phyloP scores from a whole-genome alignment of 2,113 vertebrate genomes.

The Solea solea region DNA sequence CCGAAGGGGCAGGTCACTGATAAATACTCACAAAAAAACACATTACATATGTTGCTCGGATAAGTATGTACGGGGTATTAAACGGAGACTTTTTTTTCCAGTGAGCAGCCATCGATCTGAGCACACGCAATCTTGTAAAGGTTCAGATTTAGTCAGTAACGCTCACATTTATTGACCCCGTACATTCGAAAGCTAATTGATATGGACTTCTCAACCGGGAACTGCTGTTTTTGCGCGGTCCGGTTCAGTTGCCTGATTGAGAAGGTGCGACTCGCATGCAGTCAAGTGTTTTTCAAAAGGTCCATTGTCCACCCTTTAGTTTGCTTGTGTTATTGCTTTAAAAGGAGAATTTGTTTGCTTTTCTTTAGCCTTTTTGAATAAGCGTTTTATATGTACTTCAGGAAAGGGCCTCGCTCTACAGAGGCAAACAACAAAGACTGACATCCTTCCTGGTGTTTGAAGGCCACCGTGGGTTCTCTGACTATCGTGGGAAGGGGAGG shows the following conservation, averaged over 20 bases:
- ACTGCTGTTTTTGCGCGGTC: conserved; percentile 15
- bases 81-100: conserved; percentile 41
- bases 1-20: conserved; percentile 5
- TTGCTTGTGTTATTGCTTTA: too few species aligned
- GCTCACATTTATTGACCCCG: conserved; percentile 36
- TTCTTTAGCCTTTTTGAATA: too few species aligned
- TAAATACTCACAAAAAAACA: conserved; percentile 6
- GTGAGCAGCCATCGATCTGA: conserved; percentile 43
- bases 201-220: conserved; percentile 23
- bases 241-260: conserved; percentile 2
- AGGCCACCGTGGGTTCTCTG: too few species aligned
- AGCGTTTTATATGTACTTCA: too few species aligned
- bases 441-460: too few species aligned
- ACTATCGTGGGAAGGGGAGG: too few species aligned
- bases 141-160: conserved; percentile 9
- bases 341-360: too few species aligned
- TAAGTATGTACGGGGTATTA: conserved; percentile 23
- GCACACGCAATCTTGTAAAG: conserved; percentile 19
- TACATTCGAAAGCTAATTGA: conserved; percentile 37
- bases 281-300: too few species aligned
- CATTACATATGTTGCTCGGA: conserved; percentile 13
- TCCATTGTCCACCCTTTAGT: too few species aligned
- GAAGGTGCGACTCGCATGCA: too few species aligned
- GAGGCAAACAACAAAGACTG: too few species aligned
- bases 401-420: too few species aligned